A percentile compares a stretch with the other conserved stretches of the same genome.
These are phyloP conservation scores for Clanis bilineata DNA, from an alignment of 2,888 invertebrate genomes.

Conservation along the genomic window DNA sequence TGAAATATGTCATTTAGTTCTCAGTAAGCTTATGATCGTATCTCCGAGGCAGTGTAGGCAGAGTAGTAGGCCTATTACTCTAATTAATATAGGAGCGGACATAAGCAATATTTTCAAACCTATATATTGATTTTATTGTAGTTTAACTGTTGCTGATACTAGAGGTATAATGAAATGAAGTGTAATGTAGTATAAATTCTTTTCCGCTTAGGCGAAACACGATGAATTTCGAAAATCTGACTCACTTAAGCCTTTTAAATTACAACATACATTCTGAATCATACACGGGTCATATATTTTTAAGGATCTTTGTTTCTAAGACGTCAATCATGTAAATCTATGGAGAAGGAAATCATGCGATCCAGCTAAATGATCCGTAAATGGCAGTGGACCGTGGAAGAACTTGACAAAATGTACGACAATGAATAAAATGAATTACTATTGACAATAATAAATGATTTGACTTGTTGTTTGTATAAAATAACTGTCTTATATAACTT, in stretches of 20 bases:
- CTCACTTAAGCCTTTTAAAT: not conserved
- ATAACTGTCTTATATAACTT: not conserved
- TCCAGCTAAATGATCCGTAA: not conserved
- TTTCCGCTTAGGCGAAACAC: not conserved
- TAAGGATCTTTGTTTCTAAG: not conserved
- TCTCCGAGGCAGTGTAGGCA: too few relatives aligned
- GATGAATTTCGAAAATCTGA: not conserved
- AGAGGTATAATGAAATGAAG: too few relatives aligned
- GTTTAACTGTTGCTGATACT: too few relatives aligned
- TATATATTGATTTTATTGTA: too few relatives aligned
- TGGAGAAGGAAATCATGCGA: constrained; percentile 7
- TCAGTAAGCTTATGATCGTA: too few relatives aligned
- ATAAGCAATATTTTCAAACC: too few relatives aligned
- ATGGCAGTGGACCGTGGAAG: constrained; percentile 3
- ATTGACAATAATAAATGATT: not conserved
- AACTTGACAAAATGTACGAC: constrained; percentile 2
- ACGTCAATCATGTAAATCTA: not conserved
- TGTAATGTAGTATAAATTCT: too few relatives aligned
- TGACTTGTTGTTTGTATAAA: not conserved
- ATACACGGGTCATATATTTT: not conserved
- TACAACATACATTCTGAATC: not conserved
- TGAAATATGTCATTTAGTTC: too few relatives aligned
- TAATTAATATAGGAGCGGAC: too few relatives aligned
- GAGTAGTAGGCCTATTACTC: too few relatives aligned
- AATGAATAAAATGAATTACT: not conserved